These are phyloP conservation scores for Pantherophis vulpinus DNA, from an alignment of 2,797 vertebrate species.

Conservation along the genomic window DNA sequence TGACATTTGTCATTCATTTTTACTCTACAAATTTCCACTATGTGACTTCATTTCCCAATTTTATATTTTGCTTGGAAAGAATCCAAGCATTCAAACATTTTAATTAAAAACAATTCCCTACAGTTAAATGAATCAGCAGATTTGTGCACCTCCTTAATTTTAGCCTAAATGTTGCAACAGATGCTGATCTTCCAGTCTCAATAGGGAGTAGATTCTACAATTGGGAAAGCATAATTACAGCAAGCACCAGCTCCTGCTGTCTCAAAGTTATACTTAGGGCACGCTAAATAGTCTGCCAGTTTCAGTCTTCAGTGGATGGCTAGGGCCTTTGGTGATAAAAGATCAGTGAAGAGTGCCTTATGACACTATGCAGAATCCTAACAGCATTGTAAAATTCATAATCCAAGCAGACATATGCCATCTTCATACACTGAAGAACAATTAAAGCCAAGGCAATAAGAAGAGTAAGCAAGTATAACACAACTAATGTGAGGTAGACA, in stretches of 20 bases:
- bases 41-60: conserved; percentile 15
- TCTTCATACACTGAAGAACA: conserved; percentile 46
- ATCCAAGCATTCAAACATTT: conserved; percentile 55
- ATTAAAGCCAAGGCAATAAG: conserved; percentile 45
- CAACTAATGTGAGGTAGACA: conserved; percentile 15
- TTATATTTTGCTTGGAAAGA: conserved; percentile 17
- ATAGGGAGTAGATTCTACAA: conserved; percentile 72
- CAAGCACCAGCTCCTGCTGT: conserved; percentile 70
- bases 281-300: conserved; percentile 67
- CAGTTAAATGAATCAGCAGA: conserved; percentile 64
- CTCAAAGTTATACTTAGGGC: conserved; percentile 73
- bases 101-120: conserved; percentile 55
- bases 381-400: conserved; percentile 69
- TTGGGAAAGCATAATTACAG: conserved; percentile 73
- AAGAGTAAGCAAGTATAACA: conserved; percentile 32
- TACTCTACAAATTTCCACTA: not conserved
- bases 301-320: conserved; percentile 66
- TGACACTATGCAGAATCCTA: conserved; percentile 63
- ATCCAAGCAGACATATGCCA: conserved; percentile 62
- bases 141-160: conserved; percentile 66
- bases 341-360: conserved; percentile 71
- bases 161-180: conserved; percentile 73
- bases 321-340: conserved; percentile 74
- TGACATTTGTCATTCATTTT: conserved; percentile 20
- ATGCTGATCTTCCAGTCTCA: conserved; percentile 72